These are phyloP conservation scores for Patiria pectinifera DNA, from an alignment of 53 echinoderm and acorn worm genomes.

Conservation along the genomic window DNA sequence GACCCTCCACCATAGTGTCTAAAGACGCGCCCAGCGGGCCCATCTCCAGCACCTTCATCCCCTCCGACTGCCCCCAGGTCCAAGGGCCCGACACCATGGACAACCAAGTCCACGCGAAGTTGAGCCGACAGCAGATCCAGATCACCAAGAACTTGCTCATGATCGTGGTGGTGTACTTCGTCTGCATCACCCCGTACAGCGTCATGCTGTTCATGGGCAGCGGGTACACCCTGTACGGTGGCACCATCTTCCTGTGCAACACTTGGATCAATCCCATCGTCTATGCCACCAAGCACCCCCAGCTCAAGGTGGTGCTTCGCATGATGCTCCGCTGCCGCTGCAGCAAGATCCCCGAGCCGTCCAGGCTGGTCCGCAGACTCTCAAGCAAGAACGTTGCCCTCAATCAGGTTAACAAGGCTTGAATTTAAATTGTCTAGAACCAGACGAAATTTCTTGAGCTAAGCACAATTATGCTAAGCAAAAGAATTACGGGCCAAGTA, in stretches of 20 bases:
- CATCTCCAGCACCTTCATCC: slow-evolving; percentile 15
- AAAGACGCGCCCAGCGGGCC: slow-evolving; percentile 33
- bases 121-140: slow-evolving; percentile 49
- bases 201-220: slow-evolving; percentile 31
- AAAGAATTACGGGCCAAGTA: no score
- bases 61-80: slow-evolving; percentile 17
- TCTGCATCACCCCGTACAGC: slow-evolving; percentile 51
- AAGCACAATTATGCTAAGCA: no score
- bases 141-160: slow-evolving; percentile 45
- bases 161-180: slow-evolving; percentile 50
- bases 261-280: slow-evolving; percentile 41
- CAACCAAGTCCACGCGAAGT: slow-evolving; percentile 11
- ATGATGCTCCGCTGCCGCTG: slow-evolving; percentile 44
- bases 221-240: slow-evolving; percentile 31
- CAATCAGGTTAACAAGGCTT: slow-evolving; percentile 25
- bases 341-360: slow-evolving; percentile 44
- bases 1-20: slow-evolving; percentile 27
- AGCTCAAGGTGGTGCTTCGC: slow-evolving; percentile 36
- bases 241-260: slow-evolving; percentile 30
- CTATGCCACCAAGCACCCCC: slow-evolving; percentile 28
- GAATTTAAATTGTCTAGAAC: background rate
- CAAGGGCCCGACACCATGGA: slow-evolving; percentile 26
- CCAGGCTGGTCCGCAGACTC: slow-evolving; percentile 32
- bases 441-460: no score
- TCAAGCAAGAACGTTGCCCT: slow-evolving; percentile 42